Conservation (phyloP, 2,888 invertebrate genomes). For the Nomada hirtipes region DNA sequence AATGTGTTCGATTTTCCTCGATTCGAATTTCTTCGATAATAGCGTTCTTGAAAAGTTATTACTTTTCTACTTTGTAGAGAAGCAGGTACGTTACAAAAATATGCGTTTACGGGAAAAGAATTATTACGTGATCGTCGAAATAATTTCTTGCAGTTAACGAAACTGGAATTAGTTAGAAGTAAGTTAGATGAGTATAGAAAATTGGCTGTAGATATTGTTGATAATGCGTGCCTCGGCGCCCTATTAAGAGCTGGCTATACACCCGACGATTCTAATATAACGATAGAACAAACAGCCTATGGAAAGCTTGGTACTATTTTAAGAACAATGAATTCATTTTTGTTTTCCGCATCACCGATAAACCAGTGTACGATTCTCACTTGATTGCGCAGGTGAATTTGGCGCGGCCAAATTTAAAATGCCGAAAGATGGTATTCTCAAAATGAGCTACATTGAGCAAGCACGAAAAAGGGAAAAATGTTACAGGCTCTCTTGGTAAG, state of each 20-base stretch:
- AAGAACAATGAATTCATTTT: neutral
- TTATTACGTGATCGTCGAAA: neutral
- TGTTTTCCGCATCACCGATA: neutral
- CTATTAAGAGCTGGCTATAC: conserved; percentile 91
- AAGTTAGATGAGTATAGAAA: conserved; percentile 85
- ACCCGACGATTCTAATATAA: conserved; percentile 88
- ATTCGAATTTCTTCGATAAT: conserved; percentile 88
- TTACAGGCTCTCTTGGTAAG: conserved; percentile 89
- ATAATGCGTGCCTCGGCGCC: conserved; percentile 91
- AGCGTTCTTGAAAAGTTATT: conserved; percentile 85
- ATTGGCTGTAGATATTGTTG: conserved; percentile 86
- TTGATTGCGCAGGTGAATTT: conserved; percentile 60
- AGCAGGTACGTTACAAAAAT: conserved; percentile 85
- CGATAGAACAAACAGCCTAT: conserved; percentile 78
- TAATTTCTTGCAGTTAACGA: conserved; percentile 80
- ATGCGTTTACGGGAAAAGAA: neutral
- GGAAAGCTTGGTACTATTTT: conserved; percentile 73
- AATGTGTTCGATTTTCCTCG: conserved; percentile 88
- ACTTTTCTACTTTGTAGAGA: conserved; percentile 90
- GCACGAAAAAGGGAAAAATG: conserved; percentile 93
- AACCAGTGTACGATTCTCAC: neutral
- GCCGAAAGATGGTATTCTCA: conserved; percentile 81
- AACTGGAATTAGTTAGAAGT: conserved; percentile 83
- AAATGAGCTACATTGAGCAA: conserved; percentile 95
- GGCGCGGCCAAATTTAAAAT: conserved; percentile 72